Percentiles rank a stretch among this genome's conserved stretches.
Conservation (phyloP, 1,140 invertebrate genomes). For the Conopomorpha cramerella region DNA sequence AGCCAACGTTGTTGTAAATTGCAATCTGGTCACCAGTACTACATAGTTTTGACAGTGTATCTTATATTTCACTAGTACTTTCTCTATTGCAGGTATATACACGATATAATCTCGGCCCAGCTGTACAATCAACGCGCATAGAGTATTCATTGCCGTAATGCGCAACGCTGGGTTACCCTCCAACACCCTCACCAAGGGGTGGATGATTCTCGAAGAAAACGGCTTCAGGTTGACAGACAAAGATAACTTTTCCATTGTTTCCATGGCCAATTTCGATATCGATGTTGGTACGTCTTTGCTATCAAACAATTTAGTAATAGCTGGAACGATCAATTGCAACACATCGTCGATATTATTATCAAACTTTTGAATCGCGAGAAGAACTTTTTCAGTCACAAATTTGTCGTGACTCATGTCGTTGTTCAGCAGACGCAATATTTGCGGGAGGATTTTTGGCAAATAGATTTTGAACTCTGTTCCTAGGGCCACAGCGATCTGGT, state of each 20-base stretch:
- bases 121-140: slow-evolving; percentile 86
- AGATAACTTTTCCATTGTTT: slow-evolving; percentile 89
- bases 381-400: slow-evolving; percentile 81
- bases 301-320: slow-evolving; percentile 88
- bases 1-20: slow-evolving; percentile 71
- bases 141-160: slow-evolving; percentile 84
- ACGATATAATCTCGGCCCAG: slow-evolving; percentile 90
- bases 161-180: slow-evolving; percentile 79
- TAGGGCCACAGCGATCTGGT: slow-evolving; percentile 92
- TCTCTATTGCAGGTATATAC: slow-evolving; percentile 89
- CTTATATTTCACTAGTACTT: slow-evolving; percentile 81
- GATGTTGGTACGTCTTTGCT: slow-evolving; percentile 77
- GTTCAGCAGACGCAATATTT: slow-evolving; percentile 89
- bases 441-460: slow-evolving; percentile 90
- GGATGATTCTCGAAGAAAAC: slow-evolving; percentile 89
- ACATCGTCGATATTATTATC: slow-evolving; percentile 96
- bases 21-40: slow-evolving; percentile 70
- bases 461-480: slow-evolving; percentile 97
- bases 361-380: slow-evolving; percentile 90
- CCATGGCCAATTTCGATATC: slow-evolving; percentile 80
- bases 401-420: slow-evolving; percentile 88
- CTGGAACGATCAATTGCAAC: slow-evolving; percentile 91
- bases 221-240: slow-evolving; percentile 90
- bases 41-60: slow-evolving; percentile 84
- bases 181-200: slow-evolving; percentile 83